Evolutionary conservation across 2,113 vertebrate genomes (phyloP).

Genomic region (Argyrosomus japonicus): DNA sequence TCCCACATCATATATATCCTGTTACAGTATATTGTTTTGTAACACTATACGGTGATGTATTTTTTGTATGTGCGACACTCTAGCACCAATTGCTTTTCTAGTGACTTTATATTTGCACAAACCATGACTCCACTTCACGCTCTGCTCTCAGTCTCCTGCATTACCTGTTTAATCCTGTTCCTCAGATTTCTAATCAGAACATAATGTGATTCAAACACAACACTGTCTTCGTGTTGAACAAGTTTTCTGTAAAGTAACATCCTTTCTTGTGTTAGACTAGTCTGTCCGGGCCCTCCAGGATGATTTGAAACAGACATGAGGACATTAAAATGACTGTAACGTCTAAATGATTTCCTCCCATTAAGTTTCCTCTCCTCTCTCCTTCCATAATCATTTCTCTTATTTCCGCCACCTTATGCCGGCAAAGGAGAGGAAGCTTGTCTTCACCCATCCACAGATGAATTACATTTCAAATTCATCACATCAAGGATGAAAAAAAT

Average conservation of each 20-base stretch:
- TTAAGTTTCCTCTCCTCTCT: constrained; percentile 78
- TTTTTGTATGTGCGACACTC: not conserved
- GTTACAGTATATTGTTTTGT: constrained; percentile 41
- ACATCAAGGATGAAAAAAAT: constrained; percentile 66
- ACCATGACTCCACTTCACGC: not conserved
- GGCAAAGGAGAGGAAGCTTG: constrained; percentile 72
- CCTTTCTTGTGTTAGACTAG: constrained; percentile 39
- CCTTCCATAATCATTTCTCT: constrained; percentile 83
- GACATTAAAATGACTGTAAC: constrained; percentile 84
- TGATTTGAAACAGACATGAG: constrained; percentile 80
- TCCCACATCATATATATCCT: constrained; percentile 34
- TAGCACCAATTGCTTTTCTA: constrained; percentile 23
- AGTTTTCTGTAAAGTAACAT: constrained; percentile 54
- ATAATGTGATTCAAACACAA: constrained; percentile 16
- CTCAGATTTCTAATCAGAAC: constrained; percentile 19
- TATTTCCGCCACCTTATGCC: constrained; percentile 78
- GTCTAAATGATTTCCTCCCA: constrained; percentile 85
- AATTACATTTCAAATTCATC: constrained; percentile 82
- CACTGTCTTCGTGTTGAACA: not conserved
- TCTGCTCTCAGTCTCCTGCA: not conserved
- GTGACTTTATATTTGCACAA: constrained; percentile 13
- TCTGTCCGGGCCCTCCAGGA: constrained; percentile 51
- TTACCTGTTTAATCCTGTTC: not conserved
- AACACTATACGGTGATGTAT: constrained; percentile 5
- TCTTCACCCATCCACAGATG: constrained; percentile 75